Conservation (phyloP, 1,140 invertebrate species). For the Penaeus vannamei region DNA sequence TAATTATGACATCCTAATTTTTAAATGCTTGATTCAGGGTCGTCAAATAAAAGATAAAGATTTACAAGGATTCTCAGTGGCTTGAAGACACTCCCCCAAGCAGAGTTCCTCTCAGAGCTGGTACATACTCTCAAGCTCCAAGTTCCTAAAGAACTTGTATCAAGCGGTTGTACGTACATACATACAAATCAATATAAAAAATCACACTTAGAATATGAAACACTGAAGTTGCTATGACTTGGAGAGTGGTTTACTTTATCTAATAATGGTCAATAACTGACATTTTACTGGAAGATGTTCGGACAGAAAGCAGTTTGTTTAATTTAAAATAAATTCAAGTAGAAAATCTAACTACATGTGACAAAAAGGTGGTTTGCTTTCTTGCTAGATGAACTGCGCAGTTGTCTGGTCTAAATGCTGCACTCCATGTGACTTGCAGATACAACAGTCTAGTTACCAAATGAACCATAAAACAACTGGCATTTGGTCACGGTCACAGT, state of each 20-base stretch:
- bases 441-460: conserved; percentile 44
- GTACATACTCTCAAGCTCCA: conserved; percentile 62
- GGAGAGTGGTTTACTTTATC: conserved; percentile 42
- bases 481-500: no score
- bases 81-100: conserved; percentile 55
- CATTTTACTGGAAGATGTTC: conserved; percentile 37
- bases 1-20: no score
- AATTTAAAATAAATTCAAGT: conserved; percentile 62
- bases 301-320: conserved; percentile 49
- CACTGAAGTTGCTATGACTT: conserved; percentile 58
- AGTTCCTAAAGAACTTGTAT: conserved; percentile 51
- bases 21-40: no score
- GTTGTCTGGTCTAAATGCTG: conserved; percentile 22
- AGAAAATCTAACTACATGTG: conserved; percentile 64
- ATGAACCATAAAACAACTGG: conserved; percentile 36
- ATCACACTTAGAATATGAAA: conserved; percentile 62
- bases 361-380: conserved; percentile 43
- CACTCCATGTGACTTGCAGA: conserved; percentile 41
- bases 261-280: conserved; percentile 38
- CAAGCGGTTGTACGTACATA: conserved; percentile 56
- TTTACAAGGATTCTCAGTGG: conserved; percentile 39
- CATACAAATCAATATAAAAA: conserved; percentile 66
- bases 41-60: background rate
- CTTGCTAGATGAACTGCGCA: conserved; percentile 43
- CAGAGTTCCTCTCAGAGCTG: conserved; percentile 50